These are phyloP conservation scores for Conus canariensis DNA, from an alignment of 2,888 invertebrate genomes.

Conservation along the genomic window DNA sequence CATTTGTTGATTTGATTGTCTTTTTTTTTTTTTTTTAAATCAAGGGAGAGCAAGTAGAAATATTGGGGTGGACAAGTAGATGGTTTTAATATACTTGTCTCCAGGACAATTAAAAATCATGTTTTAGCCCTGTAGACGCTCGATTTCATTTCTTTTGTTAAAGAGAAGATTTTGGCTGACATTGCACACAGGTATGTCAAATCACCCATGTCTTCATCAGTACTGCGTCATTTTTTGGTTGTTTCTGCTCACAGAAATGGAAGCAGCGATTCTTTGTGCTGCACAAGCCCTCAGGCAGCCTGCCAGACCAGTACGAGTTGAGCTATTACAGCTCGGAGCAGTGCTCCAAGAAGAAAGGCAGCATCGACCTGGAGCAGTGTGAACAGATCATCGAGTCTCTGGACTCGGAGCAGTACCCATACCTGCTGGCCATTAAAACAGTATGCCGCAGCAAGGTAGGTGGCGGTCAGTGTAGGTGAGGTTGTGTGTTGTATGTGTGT, in stretches of 20 bases:
- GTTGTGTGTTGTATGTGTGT: slow-evolving; percentile 15
- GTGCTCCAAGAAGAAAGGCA: slow-evolving; percentile 75
- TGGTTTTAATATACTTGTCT: no score
- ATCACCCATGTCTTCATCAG: no score
- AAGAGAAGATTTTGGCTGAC: no score
- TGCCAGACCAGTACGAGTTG: slow-evolving; percentile 77
- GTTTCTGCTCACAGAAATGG: background rate
- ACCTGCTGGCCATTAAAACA: slow-evolving; percentile 75
- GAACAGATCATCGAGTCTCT: slow-evolving; percentile 87
- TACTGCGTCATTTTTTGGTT: no score
- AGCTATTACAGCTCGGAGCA: slow-evolving; percentile 92
- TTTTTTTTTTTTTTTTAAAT: no score
- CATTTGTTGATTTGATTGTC: no score
- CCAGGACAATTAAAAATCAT: no score
- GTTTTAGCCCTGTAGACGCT: no score
- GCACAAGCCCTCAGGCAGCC: background rate
- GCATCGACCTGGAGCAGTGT: slow-evolving; percentile 95
- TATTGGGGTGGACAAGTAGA: no score
- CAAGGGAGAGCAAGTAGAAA: no score
- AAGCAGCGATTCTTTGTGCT: background rate
- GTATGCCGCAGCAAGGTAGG: slow-evolving; percentile 76
- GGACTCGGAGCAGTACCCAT: slow-evolving; percentile 71
- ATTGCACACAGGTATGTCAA: no score
- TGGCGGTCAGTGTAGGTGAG: background rate
- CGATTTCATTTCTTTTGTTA: no score